Evolutionary conservation across 2,797 vertebrate species (phyloP).

Genomic region (Iguana delicatissima): DNA sequence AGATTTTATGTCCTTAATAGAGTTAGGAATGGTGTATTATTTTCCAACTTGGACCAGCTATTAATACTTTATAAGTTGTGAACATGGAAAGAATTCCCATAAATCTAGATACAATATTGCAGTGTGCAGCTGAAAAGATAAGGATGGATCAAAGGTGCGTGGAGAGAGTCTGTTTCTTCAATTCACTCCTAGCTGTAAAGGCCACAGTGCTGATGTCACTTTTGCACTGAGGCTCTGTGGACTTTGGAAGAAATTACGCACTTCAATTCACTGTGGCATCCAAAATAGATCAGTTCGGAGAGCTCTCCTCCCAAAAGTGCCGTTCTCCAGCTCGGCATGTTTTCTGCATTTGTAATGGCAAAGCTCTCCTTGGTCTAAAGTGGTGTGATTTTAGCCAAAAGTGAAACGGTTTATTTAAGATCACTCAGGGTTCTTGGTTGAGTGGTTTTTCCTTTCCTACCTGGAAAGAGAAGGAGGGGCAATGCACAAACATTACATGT

Average conservation of each 20-base stretch:
- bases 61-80: conserved; percentile 73
- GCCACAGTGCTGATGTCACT: conserved; percentile 3
- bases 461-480: not conserved
- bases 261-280: not conserved
- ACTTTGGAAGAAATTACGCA: conserved; percentile 35
- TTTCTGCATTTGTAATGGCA: conserved; percentile 26
- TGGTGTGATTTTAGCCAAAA: conserved; percentile 41
- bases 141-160: conserved; percentile 65
- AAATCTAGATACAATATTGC: conserved; percentile 65
- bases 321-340: not conserved
- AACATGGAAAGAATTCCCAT: conserved; percentile 77
- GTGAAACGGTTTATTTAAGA: conserved; percentile 31
- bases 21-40: conserved; percentile 79
- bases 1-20: conserved; percentile 76
- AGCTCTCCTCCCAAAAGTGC: not conserved
- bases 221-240: not conserved
- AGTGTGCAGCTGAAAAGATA: conserved; percentile 61
- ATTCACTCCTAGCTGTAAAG: not conserved
- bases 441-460: conserved; percentile 16
- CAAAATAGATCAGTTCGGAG: not conserved
- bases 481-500: not conserved
- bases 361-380: conserved; percentile 24
- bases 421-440: conserved; percentile 12
- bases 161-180: conserved; percentile 36
- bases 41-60: conserved; percentile 75